Evolutionary conservation across 2,113 vertebrate species (phyloP), one percentile per base, ranked within the genome.

Genomic region (Amblyopsis rosae): DNA sequence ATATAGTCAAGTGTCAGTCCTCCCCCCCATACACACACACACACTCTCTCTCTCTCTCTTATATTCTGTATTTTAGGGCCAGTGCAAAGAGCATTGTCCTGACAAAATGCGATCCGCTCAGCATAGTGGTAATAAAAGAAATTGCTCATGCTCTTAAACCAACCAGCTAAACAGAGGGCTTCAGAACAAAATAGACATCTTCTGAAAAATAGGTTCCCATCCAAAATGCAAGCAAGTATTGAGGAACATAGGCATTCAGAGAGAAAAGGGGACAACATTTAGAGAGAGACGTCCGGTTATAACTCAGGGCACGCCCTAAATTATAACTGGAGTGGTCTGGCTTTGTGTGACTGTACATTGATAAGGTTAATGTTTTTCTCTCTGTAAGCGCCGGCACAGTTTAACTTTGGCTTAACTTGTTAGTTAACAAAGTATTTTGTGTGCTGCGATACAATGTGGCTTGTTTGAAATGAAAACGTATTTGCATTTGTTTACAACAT

Each of bases 401-500:
- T 80, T 77, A 77, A 81, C 41, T 58, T 83, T 62, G 69, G 73
- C 62, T 74, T 61, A 67, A 85, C 76, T 79, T 86, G 73, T 82
- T 72, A 41, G 77, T 64, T 87, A 86, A 88, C 74, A 77, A 74
- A 73, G 73, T 77, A 74, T 83, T 75, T 72, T 75, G 66, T 66
- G 81, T 61, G 57, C 67, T 2, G 26, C 9, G 62, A 86, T 87
- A 84, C 67, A 72, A 81, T 67, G 66, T 63, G 72, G 58, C 73
- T 86, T 90, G 87, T 91, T 92, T 92, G 81, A 89, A 89, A 87
- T 83, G 60, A 85, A 86, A 90, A 88, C 84, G 70, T 81, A 90
- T 89, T 91, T 89, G 82, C 77, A 77, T 91, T 89, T 92, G 89
- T 92, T 91, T 91, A 91, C 90, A 88, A 82, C 86, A 90, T 84